Evolutionary conservation across 2,888 invertebrate genomes (phyloP), one percentile per base, ranked within the genome.

Genomic region (Thereva unica): DNA sequence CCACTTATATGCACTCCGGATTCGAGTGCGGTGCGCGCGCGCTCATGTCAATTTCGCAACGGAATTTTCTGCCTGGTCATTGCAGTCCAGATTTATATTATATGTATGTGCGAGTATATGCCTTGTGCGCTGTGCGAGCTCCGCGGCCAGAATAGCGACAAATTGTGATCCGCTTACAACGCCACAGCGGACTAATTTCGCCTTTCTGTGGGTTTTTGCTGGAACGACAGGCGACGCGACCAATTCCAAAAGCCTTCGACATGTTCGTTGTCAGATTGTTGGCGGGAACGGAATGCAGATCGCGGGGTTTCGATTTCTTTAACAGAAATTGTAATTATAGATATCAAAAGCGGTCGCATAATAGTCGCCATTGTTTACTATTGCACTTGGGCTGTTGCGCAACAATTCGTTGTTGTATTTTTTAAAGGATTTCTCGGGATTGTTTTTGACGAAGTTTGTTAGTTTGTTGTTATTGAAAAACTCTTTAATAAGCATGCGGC

Each of bases 231-330:
- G 23, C 23, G 23, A 23, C 23, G 23, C 23, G 23, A 23, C 23
- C 23, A 23, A 23, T 23, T 23, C 23, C 23, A 23, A 23, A 23
- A 23, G 23, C 23, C 23, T 23, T 23, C 23, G 23, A 23, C 23
- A 23, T 23, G 42, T 47, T 47, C 38, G 41, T 50, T 61, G 61
- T 23, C 23, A 23, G 23, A 23, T 23, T 56, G 35, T 10, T 40
- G 45, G 50, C 38, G 40, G 61, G 61, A 61, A 61, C 41, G 61
- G 61, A 49, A 61, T 50, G 61, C 50, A 41, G 57, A 50, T 61
- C 45, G 40, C 23, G 23, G 23, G 40, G 50, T 42, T 50, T 50
- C 45, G 61, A 50, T 61, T 47, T 61, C 45, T 50, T 61, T 23
- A 55, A 38, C 37, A 40, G 38, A 50, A 50, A 61, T 49, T 40